These are phyloP conservation scores for Limosa lapponica DNA, from an alignment of 2,797 vertebrate species.

Conservation along the genomic window DNA sequence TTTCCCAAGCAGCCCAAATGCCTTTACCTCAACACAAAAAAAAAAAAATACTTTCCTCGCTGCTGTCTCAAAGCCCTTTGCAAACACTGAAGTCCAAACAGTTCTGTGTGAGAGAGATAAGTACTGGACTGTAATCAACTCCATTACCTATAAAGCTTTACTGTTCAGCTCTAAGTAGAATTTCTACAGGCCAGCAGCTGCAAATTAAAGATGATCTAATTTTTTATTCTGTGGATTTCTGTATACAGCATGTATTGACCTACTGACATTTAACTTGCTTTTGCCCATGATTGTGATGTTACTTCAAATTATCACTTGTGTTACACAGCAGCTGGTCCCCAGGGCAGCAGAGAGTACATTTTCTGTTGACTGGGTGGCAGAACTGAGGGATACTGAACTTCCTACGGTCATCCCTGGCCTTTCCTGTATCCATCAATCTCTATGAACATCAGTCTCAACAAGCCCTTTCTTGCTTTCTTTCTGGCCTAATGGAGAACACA, in stretches of 20 bases:
- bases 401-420: not conserved
- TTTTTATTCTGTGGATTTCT: not conserved
- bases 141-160: slow-evolving; percentile 3
- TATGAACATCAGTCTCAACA: not conserved
- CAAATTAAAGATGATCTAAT: not conserved
- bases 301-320: not conserved
- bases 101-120: slow-evolving; percentile 15
- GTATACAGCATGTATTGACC: not conserved
- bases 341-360: not conserved
- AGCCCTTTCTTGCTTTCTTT: not conserved
- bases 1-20: not conserved
- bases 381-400: not conserved
- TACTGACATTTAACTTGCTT: not conserved
- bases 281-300: not conserved
- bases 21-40: not conserved
- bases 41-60: not conserved
- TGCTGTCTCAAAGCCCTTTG: not conserved
- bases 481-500: not conserved
- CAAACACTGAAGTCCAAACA: slow-evolving; percentile 18
- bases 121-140: slow-evolving; percentile 11
- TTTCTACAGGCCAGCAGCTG: not conserved
- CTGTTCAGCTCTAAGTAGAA: not conserved
- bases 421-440: not conserved
- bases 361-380: not conserved
- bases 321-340: not conserved